Evolutionary conservation across 2,888 invertebrate species (phyloP), one percentile per base, ranked within the genome.

Genomic region (Tenthredo distinguenda): DNA sequence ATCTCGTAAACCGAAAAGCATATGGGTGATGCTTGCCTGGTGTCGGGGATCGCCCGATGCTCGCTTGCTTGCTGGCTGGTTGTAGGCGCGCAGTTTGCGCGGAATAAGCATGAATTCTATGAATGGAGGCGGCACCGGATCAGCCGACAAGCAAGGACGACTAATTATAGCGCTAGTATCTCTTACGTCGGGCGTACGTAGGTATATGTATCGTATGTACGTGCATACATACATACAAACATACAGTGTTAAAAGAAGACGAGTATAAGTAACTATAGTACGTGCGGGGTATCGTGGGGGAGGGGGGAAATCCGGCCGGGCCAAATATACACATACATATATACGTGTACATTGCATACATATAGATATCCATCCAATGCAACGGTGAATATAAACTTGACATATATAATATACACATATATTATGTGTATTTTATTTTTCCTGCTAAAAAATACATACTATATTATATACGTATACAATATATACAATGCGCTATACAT

Each of bases 101-200:
- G 77, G 47, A n/a, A 77, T 34, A 26, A 83, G 50, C 83, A 31
- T 85, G 86, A 86, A 90, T 90, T 92, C 92, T 92, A 91, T 92
- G 92, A 93, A 93, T 92, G 93, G 91, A 91, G 91, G 90, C 90
- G 91, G 89, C 65, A 86, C 89, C 89, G 89, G 89, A 91, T 91
- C 91, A 90, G 89, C 90, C 90, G 90, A 87, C 90, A 89, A 88
- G 91, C 93, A 93, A 91, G 92, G 93, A 91, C 93, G 90, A 91
- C 92, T 93, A 93, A 93, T 93, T 93, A 92, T 93, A 93, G 91
- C 89, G 82, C 86, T 87, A 84, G 87, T 88, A 89, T 89, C 88
- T 87, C 88, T 87, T 88, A 89, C 88, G 87, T 89, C 87, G 87
- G 86, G 86, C 86, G 76, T 89, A 86, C 74, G 87, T 72, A 31